Percentiles rank a stretch among this genome's conserved stretches.
Evolutionary conservation across 2,113 vertebrate species (phyloP).

Genomic region (Panthera leo): DNA sequence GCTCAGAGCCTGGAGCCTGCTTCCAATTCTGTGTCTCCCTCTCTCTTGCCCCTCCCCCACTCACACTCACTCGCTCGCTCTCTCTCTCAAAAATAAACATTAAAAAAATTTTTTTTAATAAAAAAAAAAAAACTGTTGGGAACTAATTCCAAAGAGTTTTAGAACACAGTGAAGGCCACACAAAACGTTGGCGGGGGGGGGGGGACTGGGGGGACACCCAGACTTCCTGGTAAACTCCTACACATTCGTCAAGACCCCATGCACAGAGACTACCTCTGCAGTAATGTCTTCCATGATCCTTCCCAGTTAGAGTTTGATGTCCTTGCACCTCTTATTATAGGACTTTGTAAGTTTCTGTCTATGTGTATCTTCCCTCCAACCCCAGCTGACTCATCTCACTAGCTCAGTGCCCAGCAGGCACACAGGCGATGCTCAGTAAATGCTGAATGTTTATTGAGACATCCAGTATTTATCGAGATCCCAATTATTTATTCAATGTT

Average conservation of each 20-base stretch:
- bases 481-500: accelerated
- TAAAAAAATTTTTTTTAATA: no score
- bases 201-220: no score
- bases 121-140: no score
- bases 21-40: no score
- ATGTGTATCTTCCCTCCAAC: not conserved
- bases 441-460: not conserved
- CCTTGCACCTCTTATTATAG: no score
- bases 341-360: not conserved
- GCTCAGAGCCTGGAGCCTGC: no score
- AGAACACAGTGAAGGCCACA: not conserved
- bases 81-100: no score
- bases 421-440: not conserved
- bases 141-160: not conserved
- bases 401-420: not conserved
- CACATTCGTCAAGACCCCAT: not conserved
- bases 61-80: no score
- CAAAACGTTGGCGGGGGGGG: no score
- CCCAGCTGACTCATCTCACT: not conserved
- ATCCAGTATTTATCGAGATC: not conserved
- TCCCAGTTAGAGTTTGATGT: not conserved
- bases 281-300: not conserved
- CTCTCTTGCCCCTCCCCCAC: no score
- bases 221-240: not conserved
- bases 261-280: not conserved